Evolutionary conservation across 2,113 vertebrate species (phyloP).

Genomic region (Cinclus cinclus): DNA sequence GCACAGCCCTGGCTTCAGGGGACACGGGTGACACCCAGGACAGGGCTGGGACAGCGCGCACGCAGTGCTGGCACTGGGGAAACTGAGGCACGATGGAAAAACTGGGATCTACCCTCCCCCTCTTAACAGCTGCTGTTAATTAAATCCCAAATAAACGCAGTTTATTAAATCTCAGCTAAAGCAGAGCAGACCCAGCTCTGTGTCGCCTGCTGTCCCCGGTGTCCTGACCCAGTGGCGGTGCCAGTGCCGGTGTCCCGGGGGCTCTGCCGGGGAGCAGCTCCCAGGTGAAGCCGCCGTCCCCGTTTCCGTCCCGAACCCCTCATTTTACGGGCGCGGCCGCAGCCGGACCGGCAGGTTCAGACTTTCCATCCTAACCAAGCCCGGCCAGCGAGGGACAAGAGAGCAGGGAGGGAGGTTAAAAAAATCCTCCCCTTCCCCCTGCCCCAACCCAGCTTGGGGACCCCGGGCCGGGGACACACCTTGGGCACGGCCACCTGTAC

Average conservation of each 20-base stretch:
- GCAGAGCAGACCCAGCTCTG: fast-evolving
- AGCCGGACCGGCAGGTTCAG: constrained; percentile 55
- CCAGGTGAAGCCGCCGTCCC: background rate
- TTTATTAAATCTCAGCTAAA: background rate
- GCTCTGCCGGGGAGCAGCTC: background rate
- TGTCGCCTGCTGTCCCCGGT: too few relatives aligned
- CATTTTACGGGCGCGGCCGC: constrained; percentile 26
- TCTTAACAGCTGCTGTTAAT: background rate
- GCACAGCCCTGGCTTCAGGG: background rate
- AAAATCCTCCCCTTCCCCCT: background rate
- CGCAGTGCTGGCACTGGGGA: background rate
- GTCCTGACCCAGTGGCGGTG: fast-evolving
- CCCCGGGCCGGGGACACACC: background rate
- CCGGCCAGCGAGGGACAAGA: background rate
- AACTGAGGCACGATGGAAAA: background rate
- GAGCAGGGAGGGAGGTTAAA: background rate
- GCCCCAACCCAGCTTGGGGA: background rate
- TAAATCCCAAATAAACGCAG: background rate
- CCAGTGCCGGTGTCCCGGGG: background rate
- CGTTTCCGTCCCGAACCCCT: background rate
- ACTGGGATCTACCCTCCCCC: background rate
- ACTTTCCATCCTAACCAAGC: background rate
- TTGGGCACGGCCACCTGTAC: background rate
- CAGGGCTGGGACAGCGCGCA: background rate
- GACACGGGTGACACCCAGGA: background rate